Evolutionary conservation across 2,113 vertebrate genomes (phyloP).

Genomic region (Ptilorrhoa leucosticta): DNA sequence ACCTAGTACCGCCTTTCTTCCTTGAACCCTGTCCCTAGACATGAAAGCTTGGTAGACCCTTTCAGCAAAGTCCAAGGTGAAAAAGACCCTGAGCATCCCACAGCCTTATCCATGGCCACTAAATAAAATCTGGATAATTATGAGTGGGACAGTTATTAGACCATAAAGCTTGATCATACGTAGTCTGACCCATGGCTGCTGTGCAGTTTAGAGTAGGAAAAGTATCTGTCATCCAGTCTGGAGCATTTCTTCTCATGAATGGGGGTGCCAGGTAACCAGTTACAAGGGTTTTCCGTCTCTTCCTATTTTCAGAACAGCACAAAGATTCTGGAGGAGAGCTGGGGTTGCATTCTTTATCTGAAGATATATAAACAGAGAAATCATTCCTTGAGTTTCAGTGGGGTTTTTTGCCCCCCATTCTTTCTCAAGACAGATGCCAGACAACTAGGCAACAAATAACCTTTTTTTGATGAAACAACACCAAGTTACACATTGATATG

Average conservation of each 20-base stretch:
- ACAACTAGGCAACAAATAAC: background rate
- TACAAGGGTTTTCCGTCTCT: background rate
- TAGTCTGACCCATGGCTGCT: background rate
- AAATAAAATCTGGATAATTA: background rate
- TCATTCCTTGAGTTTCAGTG: background rate
- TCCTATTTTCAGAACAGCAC: background rate
- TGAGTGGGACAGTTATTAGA: background rate
- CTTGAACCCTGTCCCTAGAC: background rate
- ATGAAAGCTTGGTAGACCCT: background rate
- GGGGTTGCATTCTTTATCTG: background rate
- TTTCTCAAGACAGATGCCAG: background rate
- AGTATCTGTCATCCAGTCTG: background rate
- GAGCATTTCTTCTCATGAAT: background rate
- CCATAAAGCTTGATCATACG: background rate
- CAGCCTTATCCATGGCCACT: background rate
- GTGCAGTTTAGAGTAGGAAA: background rate
- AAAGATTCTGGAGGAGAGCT: background rate
- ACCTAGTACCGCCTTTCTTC: background rate
- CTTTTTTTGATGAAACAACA: background rate
- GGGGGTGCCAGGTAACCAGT: background rate
- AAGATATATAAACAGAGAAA: background rate
- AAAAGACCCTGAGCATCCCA: background rate
- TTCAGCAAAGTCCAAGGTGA: background rate
- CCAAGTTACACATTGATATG: background rate
- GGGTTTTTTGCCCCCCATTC: fast-evolving